Evolutionary conservation across 2,797 vertebrate species (phyloP), one percentile per base, ranked within the genome.

Genomic region (Podargus strigoides): DNA sequence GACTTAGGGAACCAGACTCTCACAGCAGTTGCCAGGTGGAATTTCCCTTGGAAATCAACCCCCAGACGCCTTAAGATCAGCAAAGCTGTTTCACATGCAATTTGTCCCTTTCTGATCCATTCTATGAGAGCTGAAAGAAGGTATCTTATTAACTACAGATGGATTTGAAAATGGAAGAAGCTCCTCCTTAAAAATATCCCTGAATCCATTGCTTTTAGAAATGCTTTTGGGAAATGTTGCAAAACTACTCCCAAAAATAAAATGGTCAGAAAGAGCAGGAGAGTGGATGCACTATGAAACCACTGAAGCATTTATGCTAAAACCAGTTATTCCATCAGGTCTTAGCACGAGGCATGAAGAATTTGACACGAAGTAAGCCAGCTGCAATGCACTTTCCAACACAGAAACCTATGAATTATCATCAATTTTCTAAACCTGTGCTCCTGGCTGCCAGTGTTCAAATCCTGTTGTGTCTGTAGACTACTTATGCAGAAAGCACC

Each of bases 301-400:
- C 50, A 42, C 14, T 20, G 64, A 42, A 21, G 8, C 42, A 14
- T 24, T 58, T 17, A 3, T n/a, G 42, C 36, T 53, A 59, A 85
- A 72, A 27, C 28, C 89, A 75, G 42, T 50, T 24, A 36, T 5
- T 60, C 85, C 55, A 50, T 50, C 1, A 12, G 58, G 47, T 56
- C 14, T 21, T 2, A 7, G 79, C 47, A 26, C 0, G 1, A 50
- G 39, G 63, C 44, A 9, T 4, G 3, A 41, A 67, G 53, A 20
- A 3, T 36, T 53, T 42, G 58, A 1, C 5, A 5, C 6, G 30
- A 34, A 67, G 8, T 21, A 19, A 62, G 36, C 34, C 37, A 42
- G 63, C 37, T 56, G 19, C 49, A 42, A 47, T 0, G 47, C 52
- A 2, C 42, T 23, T 87, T 56, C 87, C 11, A 3, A 24, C 22